Evolutionary conservation across 2,113 vertebrate genomes (phyloP), one percentile per base, ranked within the genome.

Genomic region (Myrmophylax atrothorax): DNA sequence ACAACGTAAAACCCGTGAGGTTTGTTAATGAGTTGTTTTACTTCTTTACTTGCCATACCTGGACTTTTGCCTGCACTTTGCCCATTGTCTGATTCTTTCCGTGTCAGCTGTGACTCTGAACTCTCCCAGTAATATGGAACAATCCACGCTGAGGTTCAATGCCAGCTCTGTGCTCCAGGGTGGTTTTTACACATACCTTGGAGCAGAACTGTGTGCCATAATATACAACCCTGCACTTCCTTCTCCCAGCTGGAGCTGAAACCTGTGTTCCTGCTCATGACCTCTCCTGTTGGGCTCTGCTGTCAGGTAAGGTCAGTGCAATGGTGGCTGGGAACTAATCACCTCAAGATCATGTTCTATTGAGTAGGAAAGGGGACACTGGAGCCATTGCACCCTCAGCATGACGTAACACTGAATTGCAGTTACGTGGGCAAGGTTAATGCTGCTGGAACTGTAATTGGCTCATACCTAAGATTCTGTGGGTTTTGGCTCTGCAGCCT

Each of bases 401-500:
- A 5, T 89, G 95, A 93, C 9, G 12, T 78, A 38, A 66, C 49
- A 33, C 42, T 46, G 20, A 58, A 46, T 14, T 24, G 47, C 35
- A 7, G 3, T 78, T 72, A 47, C 33, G 3, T 70, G 80, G 84
- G 47, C 84, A 83, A 6, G 20, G 47, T 63, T 67, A 70, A 24
- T 8, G 3, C 9, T 80, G 47, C 72, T 93, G 33, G 72, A 74
- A 22, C 28, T 82, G 87, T 87, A 95, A 79, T 62, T 94, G 84
- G 49, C 66, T 81, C 28, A 15, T 63, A 53, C 49, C 62, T 49
- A 60, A 89, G 66, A 40, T 55, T 18, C 83, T 83, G 68, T 82
- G 55, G 68, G 64, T 70, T 77, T 93, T 93, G 86, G 62, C 85
- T 93, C 95, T 89, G 56, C 80, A 94, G 70, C 58, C 66, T 79